A percentile compares a stretch with the other conserved stretches of the same genome.
Evolutionary conservation across 2,113 vertebrate genomes (phyloP).

Genomic region (Geococcyx californianus): DNA sequence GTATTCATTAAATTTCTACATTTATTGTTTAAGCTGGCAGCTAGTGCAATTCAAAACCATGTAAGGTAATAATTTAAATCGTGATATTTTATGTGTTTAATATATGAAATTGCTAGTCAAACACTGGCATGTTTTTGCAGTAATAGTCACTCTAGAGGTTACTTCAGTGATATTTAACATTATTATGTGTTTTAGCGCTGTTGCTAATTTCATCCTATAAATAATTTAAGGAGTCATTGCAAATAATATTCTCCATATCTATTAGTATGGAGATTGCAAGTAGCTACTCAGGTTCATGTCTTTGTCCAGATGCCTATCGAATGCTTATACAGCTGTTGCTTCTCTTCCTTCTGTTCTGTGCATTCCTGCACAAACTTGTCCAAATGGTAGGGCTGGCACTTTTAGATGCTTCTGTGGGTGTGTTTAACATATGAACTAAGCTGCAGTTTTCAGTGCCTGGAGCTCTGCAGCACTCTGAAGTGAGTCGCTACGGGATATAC

Average conservation of each 20-base stretch:
- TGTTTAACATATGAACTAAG: not conserved
- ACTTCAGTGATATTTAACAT: not conserved
- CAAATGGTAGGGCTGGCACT: not conserved
- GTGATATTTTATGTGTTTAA: not conserved
- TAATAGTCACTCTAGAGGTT: not conserved
- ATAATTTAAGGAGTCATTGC: not conserved
- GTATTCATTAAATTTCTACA: not conserved
- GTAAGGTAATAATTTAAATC: not conserved
- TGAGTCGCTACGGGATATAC: not conserved
- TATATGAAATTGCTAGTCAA: not conserved
- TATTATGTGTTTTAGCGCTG: not conserved
- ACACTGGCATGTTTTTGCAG: not conserved
- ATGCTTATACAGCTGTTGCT: not conserved
- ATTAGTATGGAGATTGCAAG: not conserved
- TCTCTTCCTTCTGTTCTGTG: not conserved
- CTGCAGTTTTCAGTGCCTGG: not conserved
- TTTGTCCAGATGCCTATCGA: not conserved
- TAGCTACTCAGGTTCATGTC: not conserved
- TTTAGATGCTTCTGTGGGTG: not conserved
- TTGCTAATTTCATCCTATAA: not conserved
- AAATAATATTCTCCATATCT: not conserved
- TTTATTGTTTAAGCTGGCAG: not conserved
- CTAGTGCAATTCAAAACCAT: not conserved
- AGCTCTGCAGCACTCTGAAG: not conserved
- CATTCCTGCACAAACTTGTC: not conserved